Conservation (phyloP, 1,140 invertebrate genomes). For the Bombus affinis region DNA sequence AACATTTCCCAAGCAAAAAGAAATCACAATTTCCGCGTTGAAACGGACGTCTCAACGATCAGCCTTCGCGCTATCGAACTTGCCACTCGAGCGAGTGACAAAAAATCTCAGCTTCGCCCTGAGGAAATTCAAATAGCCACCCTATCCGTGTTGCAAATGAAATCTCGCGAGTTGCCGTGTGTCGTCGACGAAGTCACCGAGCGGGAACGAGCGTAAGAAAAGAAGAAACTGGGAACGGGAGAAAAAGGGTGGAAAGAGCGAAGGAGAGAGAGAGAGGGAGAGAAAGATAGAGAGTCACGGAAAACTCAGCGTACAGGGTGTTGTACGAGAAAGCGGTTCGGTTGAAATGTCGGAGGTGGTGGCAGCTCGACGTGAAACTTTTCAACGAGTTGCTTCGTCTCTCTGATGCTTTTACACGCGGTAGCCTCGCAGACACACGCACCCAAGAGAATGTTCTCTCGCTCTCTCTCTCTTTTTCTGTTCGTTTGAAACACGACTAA, state of each 20-base stretch:
- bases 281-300: conserved; percentile 22
- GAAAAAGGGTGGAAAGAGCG: neutral
- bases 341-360: conserved; percentile 58
- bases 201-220: neutral
- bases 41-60: no score
- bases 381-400: conserved; percentile 57
- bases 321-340: conserved; percentile 60
- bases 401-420: conserved; percentile 19
- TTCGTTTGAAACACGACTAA: conserved; percentile 22
- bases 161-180: conserved; percentile 12
- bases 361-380: conserved; percentile 53
- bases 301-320: conserved; percentile 57
- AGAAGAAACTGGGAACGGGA: neutral
- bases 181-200: no score
- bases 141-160: conserved; percentile 10
- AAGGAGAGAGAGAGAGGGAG: neutral
- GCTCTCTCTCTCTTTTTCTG: neutral
- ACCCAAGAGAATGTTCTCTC: conserved; percentile 22
- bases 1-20: no score
- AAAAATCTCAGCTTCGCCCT: neutral
- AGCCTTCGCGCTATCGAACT: no score
- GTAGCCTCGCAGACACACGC: conserved; percentile 6
- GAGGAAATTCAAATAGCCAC: neutral
- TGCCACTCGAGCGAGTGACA: no score
- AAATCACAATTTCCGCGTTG: no score